These are phyloP conservation scores for Centropus bengalensis DNA, from an alignment of 2,113 vertebrate species.

Conservation along the genomic window DNA sequence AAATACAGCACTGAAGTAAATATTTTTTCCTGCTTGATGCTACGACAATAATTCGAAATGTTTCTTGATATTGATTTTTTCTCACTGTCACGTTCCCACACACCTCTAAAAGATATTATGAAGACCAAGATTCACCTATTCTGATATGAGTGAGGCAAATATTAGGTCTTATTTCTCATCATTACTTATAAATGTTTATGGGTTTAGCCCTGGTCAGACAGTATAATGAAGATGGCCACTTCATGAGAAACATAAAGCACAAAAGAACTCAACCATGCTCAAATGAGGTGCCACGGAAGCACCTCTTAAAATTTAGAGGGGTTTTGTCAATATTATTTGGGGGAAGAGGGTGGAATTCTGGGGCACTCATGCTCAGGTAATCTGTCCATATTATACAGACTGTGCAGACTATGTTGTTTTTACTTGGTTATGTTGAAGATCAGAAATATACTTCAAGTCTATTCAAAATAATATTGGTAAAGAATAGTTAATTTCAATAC, in stretches of 20 bases:
- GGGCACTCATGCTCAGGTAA: neutral
- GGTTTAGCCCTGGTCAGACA: neutral
- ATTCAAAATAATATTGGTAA: neutral
- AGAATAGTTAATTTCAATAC: neutral
- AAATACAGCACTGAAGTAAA: neutral
- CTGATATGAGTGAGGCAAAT: neutral
- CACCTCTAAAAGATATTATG: neutral
- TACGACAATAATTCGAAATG: neutral
- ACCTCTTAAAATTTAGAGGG: neutral
- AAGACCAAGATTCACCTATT: neutral
- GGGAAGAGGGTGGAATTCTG: fast-evolving
- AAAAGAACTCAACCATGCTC: neutral
- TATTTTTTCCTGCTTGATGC: neutral
- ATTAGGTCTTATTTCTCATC: neutral
- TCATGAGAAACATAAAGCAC: neutral
- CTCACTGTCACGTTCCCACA: neutral
- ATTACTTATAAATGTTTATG: neutral
- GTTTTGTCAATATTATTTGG: neutral
- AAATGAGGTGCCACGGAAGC: neutral
- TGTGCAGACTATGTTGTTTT: neutral
- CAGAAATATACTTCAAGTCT: neutral
- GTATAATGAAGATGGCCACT: neutral
- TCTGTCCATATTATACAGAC: neutral
- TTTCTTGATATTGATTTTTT: neutral
- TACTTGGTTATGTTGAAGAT: neutral